Evolutionary conservation across 2,888 invertebrate genomes (phyloP).

Genomic region (Chalcis sispes): DNA sequence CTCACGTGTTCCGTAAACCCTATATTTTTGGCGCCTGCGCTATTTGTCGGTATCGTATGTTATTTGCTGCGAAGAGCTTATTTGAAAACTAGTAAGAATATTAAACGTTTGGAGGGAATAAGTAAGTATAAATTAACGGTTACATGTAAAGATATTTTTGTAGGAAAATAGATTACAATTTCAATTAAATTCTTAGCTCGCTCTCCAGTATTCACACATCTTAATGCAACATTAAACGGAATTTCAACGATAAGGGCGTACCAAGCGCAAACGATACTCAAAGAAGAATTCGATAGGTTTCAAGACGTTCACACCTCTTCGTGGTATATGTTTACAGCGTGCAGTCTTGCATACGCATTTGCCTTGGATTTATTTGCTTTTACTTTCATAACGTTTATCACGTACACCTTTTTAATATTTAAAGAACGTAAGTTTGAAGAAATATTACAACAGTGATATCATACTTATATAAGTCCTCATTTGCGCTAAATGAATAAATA

Average conservation of each 20-base stretch:
- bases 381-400: slow-evolving; percentile 81
- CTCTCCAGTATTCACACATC: slow-evolving; percentile 88
- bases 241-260: slow-evolving; percentile 86
- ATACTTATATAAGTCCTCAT: not conserved
- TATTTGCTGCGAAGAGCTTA: slow-evolving; percentile 80
- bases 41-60: slow-evolving; percentile 79
- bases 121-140: slow-evolving; percentile 74
- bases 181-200: slow-evolving; percentile 78
- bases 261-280: slow-evolving; percentile 81
- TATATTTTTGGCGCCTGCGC: slow-evolving; percentile 79
- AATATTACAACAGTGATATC: not conserved
- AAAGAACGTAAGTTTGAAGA: slow-evolving; percentile 61
- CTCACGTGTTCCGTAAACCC: slow-evolving; percentile 82
- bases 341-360: slow-evolving; percentile 76
- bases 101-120: slow-evolving; percentile 82
- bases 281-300: slow-evolving; percentile 79
- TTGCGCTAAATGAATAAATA: not conserved
- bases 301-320: slow-evolving; percentile 77
- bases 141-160: not conserved
- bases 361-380: slow-evolving; percentile 82
- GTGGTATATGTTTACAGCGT: slow-evolving; percentile 76
- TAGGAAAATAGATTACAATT: not conserved
- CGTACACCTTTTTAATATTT: slow-evolving; percentile 80
- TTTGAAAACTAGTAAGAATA: slow-evolving; percentile 84
- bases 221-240: slow-evolving; percentile 85